Evolutionary conservation across 2,113 vertebrate genomes (phyloP).

Genomic region (Xenopus tropicalis): DNA sequence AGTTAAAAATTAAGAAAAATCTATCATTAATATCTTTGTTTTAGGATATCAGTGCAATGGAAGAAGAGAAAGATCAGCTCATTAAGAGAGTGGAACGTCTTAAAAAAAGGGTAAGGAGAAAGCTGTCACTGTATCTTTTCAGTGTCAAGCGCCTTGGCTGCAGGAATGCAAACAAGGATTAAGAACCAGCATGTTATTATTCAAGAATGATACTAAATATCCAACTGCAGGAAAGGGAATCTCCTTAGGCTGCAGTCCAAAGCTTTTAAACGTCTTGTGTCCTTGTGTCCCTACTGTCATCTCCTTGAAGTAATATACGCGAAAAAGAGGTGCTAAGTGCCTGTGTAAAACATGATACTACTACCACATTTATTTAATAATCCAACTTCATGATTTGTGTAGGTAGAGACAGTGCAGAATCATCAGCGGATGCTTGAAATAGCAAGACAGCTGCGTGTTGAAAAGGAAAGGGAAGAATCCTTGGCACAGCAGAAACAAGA

Average conservation of each 20-base stretch:
- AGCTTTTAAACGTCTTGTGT: slow-evolving; percentile 55
- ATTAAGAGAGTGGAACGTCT: slow-evolving; percentile 90
- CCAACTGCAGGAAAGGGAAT: slow-evolving; percentile 61
- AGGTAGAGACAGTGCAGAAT: slow-evolving; percentile 97
- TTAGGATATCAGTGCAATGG: slow-evolving; percentile 94
- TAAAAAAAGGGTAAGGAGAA: slow-evolving; percentile 85
- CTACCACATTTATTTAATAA: slow-evolving; percentile 56
- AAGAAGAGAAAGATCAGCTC: slow-evolving; percentile 95
- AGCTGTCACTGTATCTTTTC: slow-evolving; percentile 48
- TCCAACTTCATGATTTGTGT: slow-evolving; percentile 62
- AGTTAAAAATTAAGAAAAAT: no score
- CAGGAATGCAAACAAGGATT: slow-evolving; percentile 77
- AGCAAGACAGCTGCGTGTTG: slow-evolving; percentile 87
- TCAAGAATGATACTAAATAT: slow-evolving; percentile 59
- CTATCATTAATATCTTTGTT: slow-evolving; percentile 15
- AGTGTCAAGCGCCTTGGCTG: slow-evolving; percentile 55
- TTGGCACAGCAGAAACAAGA: slow-evolving; percentile 90
- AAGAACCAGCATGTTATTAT: slow-evolving; percentile 56
- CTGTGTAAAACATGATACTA: slow-evolving; percentile 57
- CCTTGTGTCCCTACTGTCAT: slow-evolving; percentile 54
- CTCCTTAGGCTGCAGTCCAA: slow-evolving; percentile 59
- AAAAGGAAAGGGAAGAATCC: slow-evolving; percentile 90
- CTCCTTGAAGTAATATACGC: slow-evolving; percentile 59
- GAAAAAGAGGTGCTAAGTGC: slow-evolving; percentile 58
- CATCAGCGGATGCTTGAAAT: slow-evolving; percentile 93